phyloP scores from a whole-genome alignment of 2,113 vertebrate species.

The Caracal caracal region DNA sequence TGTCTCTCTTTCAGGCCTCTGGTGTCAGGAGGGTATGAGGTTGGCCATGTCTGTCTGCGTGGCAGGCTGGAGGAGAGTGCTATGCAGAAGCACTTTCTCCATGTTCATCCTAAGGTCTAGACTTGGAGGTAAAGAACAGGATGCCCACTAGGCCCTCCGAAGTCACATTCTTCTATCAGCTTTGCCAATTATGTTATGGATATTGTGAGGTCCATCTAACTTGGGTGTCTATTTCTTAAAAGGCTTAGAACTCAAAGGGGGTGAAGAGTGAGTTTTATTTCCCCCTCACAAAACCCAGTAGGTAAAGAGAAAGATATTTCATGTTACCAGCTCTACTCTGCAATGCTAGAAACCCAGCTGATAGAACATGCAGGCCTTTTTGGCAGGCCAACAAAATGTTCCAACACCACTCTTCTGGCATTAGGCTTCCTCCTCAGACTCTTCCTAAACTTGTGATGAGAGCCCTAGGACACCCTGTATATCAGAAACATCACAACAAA shows the following conservation, averaged over 20 bases:
- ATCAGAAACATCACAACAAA: constrained; percentile 14
- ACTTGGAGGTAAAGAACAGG: background rate
- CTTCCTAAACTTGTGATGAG: constrained; percentile 9
- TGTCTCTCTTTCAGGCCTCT: background rate
- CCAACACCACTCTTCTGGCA: background rate
- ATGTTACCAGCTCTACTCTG: background rate
- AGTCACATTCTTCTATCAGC: background rate
- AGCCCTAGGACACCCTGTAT: background rate
- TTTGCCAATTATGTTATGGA: background rate
- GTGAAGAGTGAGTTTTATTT: background rate
- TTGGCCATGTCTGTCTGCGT: background rate
- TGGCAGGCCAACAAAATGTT: background rate
- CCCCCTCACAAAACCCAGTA: background rate
- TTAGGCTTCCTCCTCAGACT: background rate
- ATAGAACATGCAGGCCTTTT: background rate
- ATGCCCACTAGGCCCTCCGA: background rate
- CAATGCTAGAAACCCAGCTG: background rate
- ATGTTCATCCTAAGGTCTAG: background rate
- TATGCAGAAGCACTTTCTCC: background rate
- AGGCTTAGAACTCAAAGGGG: background rate
- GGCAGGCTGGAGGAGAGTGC: background rate
- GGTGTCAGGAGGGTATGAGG: background rate
- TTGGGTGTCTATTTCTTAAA: background rate
- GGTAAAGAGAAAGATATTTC: background rate
- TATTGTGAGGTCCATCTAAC: background rate